Conservation (phyloP, 2,113 vertebrate genomes). For the Nothocercus nigrocapillus region DNA sequence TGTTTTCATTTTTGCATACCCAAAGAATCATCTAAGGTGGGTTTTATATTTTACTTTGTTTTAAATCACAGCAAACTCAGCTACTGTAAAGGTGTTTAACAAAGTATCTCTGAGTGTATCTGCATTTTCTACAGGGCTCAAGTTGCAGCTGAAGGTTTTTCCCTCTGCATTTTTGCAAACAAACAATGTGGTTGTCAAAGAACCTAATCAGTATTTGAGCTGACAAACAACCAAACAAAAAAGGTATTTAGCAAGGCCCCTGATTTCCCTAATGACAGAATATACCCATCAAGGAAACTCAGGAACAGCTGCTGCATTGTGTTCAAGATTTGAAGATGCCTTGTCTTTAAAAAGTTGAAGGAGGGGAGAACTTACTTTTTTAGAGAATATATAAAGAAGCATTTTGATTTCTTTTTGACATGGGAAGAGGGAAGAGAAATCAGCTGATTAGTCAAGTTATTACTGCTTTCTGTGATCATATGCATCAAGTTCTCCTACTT, state of each 20-base stretch:
- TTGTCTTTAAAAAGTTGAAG: slow-evolving; percentile 52
- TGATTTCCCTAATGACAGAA: slow-evolving; percentile 73
- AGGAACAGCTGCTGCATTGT: slow-evolving; percentile 62
- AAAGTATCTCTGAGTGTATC: slow-evolving; percentile 29
- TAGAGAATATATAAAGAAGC: slow-evolving; percentile 42
- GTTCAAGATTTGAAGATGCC: slow-evolving; percentile 59
- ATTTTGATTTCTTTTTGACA: slow-evolving; percentile 21
- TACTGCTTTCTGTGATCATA: slow-evolving; percentile 25
- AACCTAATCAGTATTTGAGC: slow-evolving; percentile 69
- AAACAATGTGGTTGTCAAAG: slow-evolving; percentile 66
- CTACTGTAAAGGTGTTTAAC: background rate
- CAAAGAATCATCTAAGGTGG: background rate
- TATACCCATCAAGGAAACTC: slow-evolving; percentile 62
- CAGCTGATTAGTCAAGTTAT: slow-evolving; percentile 20
- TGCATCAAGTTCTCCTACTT: slow-evolving; percentile 5
- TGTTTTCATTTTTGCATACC: background rate
- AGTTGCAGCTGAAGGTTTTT: slow-evolving; percentile 48
- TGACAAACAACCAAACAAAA: slow-evolving; percentile 69
- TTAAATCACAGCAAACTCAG: slow-evolving; percentile 11
- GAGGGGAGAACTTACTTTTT: slow-evolving; percentile 43
- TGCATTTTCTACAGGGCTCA: slow-evolving; percentile 1
- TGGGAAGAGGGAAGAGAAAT: background rate
- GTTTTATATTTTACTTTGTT: background rate
- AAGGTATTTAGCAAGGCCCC: slow-evolving; percentile 67
- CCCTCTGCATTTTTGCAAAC: slow-evolving; percentile 45